phyloP scores from a whole-genome alignment of 2,888 invertebrate species.

The Morinoia aosen region DNA sequence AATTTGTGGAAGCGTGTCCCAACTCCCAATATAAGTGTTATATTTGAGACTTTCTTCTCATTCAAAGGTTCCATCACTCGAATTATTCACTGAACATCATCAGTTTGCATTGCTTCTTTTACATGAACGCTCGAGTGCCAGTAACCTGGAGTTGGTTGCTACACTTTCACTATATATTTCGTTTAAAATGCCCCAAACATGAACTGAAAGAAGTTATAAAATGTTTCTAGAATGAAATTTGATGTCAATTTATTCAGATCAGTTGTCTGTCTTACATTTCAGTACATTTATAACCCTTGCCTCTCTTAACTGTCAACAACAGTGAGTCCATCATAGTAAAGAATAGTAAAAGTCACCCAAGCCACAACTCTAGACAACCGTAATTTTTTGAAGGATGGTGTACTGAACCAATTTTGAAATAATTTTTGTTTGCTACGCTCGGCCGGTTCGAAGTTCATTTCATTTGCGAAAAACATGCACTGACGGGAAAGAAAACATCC shows the following conservation, averaged over 20 bases:
- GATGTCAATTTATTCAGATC: neutral
- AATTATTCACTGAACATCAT: no score
- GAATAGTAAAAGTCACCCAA: neutral
- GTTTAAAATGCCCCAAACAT: neutral
- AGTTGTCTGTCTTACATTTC: neutral
- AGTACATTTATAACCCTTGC: neutral
- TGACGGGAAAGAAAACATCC: slow-evolving; percentile 7
- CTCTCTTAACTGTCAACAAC: neutral
- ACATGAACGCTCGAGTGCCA: neutral
- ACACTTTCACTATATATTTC: neutral
- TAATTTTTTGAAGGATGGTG: neutral
- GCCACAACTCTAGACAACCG: neutral
- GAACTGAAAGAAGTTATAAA: neutral
- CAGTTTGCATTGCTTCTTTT: neutral
- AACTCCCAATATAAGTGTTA: no score
- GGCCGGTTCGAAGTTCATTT: neutral
- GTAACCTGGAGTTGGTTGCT: neutral
- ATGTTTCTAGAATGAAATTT: neutral
- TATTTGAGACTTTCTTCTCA: no score
- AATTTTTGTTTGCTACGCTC: neutral
- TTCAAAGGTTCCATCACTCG: no score
- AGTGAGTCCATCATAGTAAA: neutral
- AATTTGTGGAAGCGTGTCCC: no score
- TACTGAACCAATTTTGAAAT: neutral
- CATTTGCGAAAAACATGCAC: neutral